Evolutionary conservation across 2,888 invertebrate genomes (phyloP), one percentile per base, ranked within the genome.

Genomic region (Phlogophora meticulosa): DNA sequence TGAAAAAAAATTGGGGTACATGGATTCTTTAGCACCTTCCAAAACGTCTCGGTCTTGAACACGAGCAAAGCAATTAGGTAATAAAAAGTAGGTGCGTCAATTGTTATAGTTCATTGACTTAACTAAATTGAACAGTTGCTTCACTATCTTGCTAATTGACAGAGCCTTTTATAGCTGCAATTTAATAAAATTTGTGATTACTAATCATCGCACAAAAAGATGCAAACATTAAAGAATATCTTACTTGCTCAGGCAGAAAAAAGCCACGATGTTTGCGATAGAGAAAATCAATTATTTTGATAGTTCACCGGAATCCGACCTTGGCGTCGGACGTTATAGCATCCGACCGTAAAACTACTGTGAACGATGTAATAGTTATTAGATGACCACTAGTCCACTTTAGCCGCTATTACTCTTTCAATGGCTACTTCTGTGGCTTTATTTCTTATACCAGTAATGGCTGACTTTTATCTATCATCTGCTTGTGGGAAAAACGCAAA

Each of bases 331-430:
- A 58, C 32, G 56, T 76, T 71, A 78, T 57, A 71, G 57, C 74
- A 75, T 67, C 68, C 68, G 68, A 83, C 81, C 78, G 79, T 84
- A 69, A 79, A 76, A 73, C 78, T 72, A 72, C 68, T 72, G 72
- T 60, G 68, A 71, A 70, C 71, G 48, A 68, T 70, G 69, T 76
- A 74, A 79, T 80, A 68, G 74, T 72, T 81, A 80, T 83, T 80
- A 78, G 76, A 68, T 72, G 77, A 81, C 77, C 81, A 65, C 77
- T 62, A 65, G 53, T 43, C 61, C 64, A 73, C 56, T 68, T 68
- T 49, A 43, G 15, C 40, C 51, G 56, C 60, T 52, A 69, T 69
- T 65, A 73, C 49, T 67, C 45, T 71, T 52, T 42, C 17, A 62
- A 69, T 70, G 45, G 55, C 24, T 72, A 45, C 57, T 53, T 40